phyloP scores from a whole-genome alignment of 2,113 vertebrate genomes.

The Burhinus oedicnemus region DNA sequence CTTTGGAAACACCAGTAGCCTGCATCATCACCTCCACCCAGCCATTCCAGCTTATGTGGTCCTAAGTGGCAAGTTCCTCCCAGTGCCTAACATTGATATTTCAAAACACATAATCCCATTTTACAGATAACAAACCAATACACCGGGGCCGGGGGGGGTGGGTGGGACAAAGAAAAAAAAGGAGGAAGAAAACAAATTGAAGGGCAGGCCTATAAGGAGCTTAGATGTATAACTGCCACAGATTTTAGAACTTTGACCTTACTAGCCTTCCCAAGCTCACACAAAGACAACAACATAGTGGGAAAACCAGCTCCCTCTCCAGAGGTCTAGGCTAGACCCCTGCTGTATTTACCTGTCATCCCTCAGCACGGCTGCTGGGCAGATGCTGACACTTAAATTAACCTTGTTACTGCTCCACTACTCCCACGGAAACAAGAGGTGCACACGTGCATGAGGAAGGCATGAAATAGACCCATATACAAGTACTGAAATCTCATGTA shows the following conservation, averaged over 20 bases:
- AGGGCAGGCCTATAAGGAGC: not conserved
- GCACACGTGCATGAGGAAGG: rapidly evolving
- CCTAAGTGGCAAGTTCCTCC: not conserved
- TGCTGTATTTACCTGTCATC: not conserved
- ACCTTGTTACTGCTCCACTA: not conserved
- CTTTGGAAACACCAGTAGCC: not conserved
- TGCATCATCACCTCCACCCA: not conserved
- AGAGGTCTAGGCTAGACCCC: not conserved
- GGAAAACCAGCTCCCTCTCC: not conserved
- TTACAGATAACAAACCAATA: not conserved
- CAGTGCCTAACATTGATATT: not conserved
- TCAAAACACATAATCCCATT: not conserved
- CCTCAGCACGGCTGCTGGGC: not conserved
- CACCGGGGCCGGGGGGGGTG: rapidly evolving
- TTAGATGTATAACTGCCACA: rapidly evolving
- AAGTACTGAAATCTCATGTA: not conserved
- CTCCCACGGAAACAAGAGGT: not conserved
- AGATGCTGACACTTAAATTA: not conserved
- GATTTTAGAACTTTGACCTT: not conserved
- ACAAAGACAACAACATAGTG: not conserved
- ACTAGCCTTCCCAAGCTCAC: not conserved
- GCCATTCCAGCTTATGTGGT: not conserved
- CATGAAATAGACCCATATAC: rapidly evolving
- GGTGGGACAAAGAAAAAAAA: too few species aligned
- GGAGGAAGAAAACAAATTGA: too few species aligned